phyloP scores from a whole-genome alignment of 1,140 invertebrate genomes.

The Mizuhopecten yessoensis region DNA sequence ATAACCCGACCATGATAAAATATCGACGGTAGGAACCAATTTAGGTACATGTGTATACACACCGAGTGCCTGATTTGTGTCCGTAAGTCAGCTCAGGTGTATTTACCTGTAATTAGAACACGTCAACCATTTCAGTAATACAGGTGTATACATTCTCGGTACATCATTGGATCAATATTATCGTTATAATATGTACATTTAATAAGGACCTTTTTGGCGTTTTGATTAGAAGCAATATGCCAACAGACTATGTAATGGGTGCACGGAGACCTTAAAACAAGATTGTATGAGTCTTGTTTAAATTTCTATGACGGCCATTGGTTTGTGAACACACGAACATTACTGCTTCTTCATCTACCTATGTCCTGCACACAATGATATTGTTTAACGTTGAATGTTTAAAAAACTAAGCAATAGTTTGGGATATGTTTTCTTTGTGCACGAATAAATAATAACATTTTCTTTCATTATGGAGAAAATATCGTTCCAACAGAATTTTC shows the following conservation, averaged over 20 bases:
- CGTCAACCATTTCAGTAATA: neutral
- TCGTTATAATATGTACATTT: neutral
- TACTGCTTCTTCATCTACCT: no score
- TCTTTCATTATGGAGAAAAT: no score
- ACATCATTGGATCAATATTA: neutral
- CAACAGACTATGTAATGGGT: no score
- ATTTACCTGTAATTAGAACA: neutral
- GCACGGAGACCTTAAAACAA: no score
- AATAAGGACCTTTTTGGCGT: neutral
- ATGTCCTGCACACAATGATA: no score
- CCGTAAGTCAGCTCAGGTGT: neutral
- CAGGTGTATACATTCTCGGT: neutral
- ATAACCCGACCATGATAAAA: neutral
- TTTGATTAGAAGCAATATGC: neutral
- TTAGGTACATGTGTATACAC: slow-evolving; percentile 33
- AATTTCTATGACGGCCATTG: neutral
- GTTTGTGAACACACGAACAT: neutral
- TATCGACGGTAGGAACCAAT: neutral
- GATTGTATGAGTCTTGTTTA: neutral
- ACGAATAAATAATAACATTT: no score
- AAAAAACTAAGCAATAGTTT: no score
- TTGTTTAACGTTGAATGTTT: no score
- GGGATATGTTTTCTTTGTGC: no score
- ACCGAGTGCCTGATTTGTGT: neutral
- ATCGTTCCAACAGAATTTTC: no score